Conservation (phyloP, 2,888 invertebrate species). For the Ceramica pisi region DNA sequence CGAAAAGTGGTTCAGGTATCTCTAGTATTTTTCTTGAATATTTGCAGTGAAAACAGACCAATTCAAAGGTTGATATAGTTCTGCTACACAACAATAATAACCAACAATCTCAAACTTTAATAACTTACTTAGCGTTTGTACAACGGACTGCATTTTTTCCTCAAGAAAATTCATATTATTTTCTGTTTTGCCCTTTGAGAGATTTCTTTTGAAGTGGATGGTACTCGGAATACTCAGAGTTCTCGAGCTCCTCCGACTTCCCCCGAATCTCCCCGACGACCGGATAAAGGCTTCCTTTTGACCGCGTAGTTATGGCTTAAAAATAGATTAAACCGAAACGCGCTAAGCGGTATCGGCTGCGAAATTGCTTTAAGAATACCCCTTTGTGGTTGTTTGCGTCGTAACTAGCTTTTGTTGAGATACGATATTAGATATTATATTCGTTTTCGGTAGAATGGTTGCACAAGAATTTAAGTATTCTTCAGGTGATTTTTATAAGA, state of each 20-base stretch:
- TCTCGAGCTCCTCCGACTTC: slow-evolving; percentile 12
- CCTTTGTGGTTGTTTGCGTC: slow-evolving; percentile 62
- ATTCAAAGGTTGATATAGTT: slow-evolving; percentile 21
- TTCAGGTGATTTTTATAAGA: background rate
- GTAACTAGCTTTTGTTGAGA: slow-evolving; percentile 43
- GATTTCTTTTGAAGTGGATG: slow-evolving; percentile 71
- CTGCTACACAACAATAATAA: slow-evolving; percentile 14
- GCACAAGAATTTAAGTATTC: background rate
- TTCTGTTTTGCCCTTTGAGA: slow-evolving; percentile 66
- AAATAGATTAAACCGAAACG: slow-evolving; percentile 74
- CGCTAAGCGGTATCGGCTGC: slow-evolving; percentile 65
- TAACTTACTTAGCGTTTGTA: slow-evolving; percentile 55
- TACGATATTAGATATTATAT: slow-evolving; percentile 40
- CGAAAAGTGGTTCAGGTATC: too few species aligned
- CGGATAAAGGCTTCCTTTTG: slow-evolving; percentile 72
- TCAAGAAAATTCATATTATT: slow-evolving; percentile 71
- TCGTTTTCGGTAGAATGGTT: slow-evolving; percentile 19
- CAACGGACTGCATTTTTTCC: slow-evolving; percentile 37
- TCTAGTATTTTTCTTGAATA: background rate
- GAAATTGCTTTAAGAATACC: slow-evolving; percentile 70
- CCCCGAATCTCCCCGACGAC: slow-evolving; percentile 14
- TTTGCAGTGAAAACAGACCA: background rate
- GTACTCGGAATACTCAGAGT: slow-evolving; percentile 48
- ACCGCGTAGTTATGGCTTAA: slow-evolving; percentile 72
- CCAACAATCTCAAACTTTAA: slow-evolving; percentile 48